Percentiles rank a stretch among this genome's conserved stretches.
These are phyloP conservation scores for Thaleichthys pacificus DNA, from an alignment of 2,797 vertebrate genomes.

Conservation along the genomic window DNA sequence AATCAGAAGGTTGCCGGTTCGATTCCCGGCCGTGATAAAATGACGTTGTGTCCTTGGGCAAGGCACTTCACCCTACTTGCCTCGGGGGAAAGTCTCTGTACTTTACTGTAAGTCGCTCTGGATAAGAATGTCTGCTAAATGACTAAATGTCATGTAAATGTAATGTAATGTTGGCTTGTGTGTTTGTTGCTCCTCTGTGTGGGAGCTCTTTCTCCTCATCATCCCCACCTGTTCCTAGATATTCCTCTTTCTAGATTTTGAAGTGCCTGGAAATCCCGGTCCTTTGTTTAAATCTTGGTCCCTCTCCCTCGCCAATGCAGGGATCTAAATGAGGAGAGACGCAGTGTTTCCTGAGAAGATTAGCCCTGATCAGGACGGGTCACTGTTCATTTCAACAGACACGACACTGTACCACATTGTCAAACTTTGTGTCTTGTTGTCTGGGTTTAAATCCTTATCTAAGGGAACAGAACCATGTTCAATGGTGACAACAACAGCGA, in stretches of 20 bases:
- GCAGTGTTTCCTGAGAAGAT: slow-evolving; percentile 20
- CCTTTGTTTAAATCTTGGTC: background rate
- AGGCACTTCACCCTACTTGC: no score
- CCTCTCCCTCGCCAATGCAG: background rate
- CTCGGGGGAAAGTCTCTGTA: no score
- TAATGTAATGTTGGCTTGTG: background rate
- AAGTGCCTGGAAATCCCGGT: background rate
- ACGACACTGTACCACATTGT: background rate
- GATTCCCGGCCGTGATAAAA: no score
- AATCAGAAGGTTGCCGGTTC: no score
- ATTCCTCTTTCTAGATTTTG: background rate
- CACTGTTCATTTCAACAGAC: slow-evolving; percentile 27
- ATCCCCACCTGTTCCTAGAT: background rate
- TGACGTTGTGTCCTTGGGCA: no score
- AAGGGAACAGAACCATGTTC: background rate
- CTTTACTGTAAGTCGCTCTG: no score
- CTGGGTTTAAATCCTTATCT: background rate
- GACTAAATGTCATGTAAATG: no score
- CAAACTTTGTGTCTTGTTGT: slow-evolving; percentile 24
- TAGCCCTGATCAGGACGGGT: slow-evolving; percentile 39
- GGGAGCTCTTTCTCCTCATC: background rate
- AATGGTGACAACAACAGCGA: background rate
- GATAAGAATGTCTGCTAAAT: no score
- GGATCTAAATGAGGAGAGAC: slow-evolving; percentile 21
- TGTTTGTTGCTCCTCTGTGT: background rate